Base-by-base conservation (phyloP, 2,888 invertebrate species). In the Lymantria dispar region DNA sequence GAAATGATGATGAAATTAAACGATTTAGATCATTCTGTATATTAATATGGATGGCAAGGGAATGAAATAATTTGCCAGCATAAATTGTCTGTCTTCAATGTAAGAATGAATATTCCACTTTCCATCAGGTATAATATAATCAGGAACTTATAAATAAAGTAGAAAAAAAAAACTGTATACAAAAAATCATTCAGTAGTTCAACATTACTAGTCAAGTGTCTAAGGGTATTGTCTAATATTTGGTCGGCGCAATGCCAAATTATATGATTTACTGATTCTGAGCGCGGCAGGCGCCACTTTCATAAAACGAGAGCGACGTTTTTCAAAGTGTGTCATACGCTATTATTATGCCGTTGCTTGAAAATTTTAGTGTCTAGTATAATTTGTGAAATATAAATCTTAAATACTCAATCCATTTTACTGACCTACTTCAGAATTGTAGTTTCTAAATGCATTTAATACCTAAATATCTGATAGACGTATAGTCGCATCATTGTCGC, bases 231-330 rank as follows among this genome's bases (percentile, higher is more conserved):
- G 44, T 51, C 60, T 74, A 72, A 40, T 40, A 11, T 70, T 75
- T 77, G 78, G 51, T 72, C 75, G 84, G 86, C 86, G 74, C 70
- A 60, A 64, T 78, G 88, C 87, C 88, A 89, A 87, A 83, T 81
- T 75, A 64, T 83, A 81, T 86, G 87, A 87, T 88, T 83, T 85
- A 87, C 72, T 53, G 77, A 73, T 70, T 68, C 54, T 65, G 72
- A 68, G 61, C 61, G 64, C 64, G 69, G 52, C 70, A 78, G 81
- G 83, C 83, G 85, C 85, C 85, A 80, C 82, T 80, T 74, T 80
- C 76, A 73, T 78, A 76, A 74, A 74, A 71, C 62, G 68, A 69
- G 72, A 70, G 62, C 66, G 64, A 73, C 72, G 73, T 68, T 75
- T 76, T 74, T 62, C 67, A 59, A 78, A 78, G 68, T 77, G 71